phyloP scores from a whole-genome alignment of 2,797 vertebrate genomes.

The Acropternis orthonyx region DNA sequence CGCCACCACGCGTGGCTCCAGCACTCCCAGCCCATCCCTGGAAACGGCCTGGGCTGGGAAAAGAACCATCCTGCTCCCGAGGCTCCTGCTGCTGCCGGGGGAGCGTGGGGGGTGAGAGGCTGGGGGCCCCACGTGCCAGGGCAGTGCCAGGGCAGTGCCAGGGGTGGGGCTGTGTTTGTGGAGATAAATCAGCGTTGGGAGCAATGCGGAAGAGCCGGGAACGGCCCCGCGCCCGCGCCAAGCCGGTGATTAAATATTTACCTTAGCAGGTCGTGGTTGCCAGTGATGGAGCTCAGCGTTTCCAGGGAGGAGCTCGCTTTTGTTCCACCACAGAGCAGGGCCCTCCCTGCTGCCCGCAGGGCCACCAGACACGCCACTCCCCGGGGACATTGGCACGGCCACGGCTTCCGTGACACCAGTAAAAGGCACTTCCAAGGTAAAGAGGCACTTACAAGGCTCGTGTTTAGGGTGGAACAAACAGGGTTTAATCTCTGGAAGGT shows the following conservation, averaged over 20 bases:
- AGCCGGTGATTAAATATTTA: conserved; percentile 66
- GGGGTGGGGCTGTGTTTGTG: conserved; percentile 30
- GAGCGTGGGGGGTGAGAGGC: neutral
- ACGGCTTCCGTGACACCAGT: neutral
- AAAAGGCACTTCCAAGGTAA: neutral
- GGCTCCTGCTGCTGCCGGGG: accelerated
- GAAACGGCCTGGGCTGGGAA: accelerated
- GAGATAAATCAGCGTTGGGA: neutral
- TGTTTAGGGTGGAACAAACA: neutral
- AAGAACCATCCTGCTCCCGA: accelerated
- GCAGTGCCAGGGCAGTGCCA: neutral
- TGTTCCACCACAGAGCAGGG: neutral
- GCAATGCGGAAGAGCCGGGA: conserved; percentile 17
- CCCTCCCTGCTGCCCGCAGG: neutral
- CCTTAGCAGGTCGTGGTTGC: conserved; percentile 27
- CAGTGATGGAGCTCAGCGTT: neutral
- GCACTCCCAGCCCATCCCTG: neutral
- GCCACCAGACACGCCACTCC: neutral
- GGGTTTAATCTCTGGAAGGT: conserved; percentile 29
- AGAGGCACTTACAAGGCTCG: neutral
- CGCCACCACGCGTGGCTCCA: accelerated
- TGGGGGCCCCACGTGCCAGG: neutral
- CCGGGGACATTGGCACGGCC: neutral
- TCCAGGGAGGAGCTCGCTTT: conserved; percentile 41
- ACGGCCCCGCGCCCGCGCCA: neutral